Conservation (phyloP, 1,140 invertebrate genomes). For the Acromyrmex heyeri region DNA sequence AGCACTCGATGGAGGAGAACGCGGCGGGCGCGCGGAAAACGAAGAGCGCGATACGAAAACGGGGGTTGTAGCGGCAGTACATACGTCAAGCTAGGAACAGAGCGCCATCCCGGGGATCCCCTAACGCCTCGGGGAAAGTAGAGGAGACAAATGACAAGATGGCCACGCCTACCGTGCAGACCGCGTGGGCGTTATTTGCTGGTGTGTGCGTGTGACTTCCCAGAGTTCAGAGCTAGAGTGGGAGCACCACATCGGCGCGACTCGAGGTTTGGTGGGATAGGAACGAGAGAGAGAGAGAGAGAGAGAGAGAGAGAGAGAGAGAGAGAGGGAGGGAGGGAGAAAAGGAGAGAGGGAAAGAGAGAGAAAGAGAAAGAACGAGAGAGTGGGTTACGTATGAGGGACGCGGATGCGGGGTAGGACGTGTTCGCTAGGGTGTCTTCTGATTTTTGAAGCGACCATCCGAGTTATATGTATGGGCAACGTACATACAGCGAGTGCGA, state of each 20-base stretch:
- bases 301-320: not conserved
- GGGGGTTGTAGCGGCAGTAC: slow-evolving; percentile 78
- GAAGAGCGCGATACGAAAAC: slow-evolving; percentile 70
- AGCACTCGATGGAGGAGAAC: slow-evolving; percentile 67
- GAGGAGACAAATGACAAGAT: slow-evolving; percentile 83
- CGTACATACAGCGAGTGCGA: slow-evolving; percentile 5
- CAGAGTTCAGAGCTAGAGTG: slow-evolving; percentile 60
- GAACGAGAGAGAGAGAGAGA: slow-evolving; percentile 27
- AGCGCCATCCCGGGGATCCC: slow-evolving; percentile 78
- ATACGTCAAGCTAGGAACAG: slow-evolving; percentile 77
- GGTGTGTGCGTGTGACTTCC: slow-evolving; percentile 78
- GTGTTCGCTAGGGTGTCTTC: slow-evolving; percentile 64
- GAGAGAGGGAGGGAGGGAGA: slow-evolving; percentile 10
- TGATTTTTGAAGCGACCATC: slow-evolving; percentile 74
- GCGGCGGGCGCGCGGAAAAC: slow-evolving; percentile 65
- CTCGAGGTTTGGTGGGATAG: slow-evolving; percentile 66
- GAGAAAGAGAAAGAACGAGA: slow-evolving; percentile 24
- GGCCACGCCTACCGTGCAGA: slow-evolving; percentile 81
- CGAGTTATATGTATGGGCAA: slow-evolving; percentile 66
- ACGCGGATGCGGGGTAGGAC: slow-evolving; percentile 21
- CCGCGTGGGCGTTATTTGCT: slow-evolving; percentile 80
- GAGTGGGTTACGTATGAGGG: slow-evolving; percentile 40
- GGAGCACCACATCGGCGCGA: slow-evolving; percentile 56
- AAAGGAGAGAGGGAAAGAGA: not conserved
- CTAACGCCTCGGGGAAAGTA: slow-evolving; percentile 76